Conservation (phyloP, 1,140 invertebrate species). For the Idris sp. region DNA sequence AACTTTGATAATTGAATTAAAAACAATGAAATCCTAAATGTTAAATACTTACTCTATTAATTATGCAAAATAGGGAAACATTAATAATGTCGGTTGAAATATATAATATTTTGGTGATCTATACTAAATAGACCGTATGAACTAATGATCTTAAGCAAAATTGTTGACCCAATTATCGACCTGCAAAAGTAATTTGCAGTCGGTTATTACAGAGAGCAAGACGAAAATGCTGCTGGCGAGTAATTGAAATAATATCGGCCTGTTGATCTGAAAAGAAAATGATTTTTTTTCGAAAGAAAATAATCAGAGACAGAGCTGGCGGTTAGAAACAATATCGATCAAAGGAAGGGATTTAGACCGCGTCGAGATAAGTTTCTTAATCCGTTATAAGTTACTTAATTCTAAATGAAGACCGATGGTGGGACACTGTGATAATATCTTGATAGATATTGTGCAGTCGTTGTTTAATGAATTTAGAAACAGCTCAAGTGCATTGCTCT, state of each 20-base stretch:
- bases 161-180: neutral
- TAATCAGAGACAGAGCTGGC: conserved; percentile 25
- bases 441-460: conserved; percentile 52
- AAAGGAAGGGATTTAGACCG: conserved; percentile 21
- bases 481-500: conserved; percentile 44
- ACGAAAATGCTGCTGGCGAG: too few relatives aligned
- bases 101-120: conserved; percentile 2
- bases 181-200: neutral
- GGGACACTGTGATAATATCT: conserved; percentile 52
- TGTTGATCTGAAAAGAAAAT: too few relatives aligned
- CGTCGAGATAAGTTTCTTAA: conserved; percentile 47
- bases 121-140: neutral
- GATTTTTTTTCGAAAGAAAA: too few relatives aligned
- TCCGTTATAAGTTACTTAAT: conserved; percentile 57
- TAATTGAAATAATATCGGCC: too few relatives aligned
- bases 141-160: conserved; percentile 1
- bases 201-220: too few relatives aligned
- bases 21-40: too few relatives aligned
- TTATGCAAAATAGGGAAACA: too few relatives aligned
- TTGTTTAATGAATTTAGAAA: conserved; percentile 57
- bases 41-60: too few relatives aligned
- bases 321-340: conserved; percentile 42
- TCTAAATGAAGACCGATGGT: conserved; percentile 55
- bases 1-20: too few relatives aligned
- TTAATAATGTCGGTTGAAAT: too few relatives aligned